A percentile compares a stretch with the other conserved stretches of the same genome.
Evolutionary conservation across 2,888 invertebrate species (phyloP).

Genomic region (Lithophane socia): DNA sequence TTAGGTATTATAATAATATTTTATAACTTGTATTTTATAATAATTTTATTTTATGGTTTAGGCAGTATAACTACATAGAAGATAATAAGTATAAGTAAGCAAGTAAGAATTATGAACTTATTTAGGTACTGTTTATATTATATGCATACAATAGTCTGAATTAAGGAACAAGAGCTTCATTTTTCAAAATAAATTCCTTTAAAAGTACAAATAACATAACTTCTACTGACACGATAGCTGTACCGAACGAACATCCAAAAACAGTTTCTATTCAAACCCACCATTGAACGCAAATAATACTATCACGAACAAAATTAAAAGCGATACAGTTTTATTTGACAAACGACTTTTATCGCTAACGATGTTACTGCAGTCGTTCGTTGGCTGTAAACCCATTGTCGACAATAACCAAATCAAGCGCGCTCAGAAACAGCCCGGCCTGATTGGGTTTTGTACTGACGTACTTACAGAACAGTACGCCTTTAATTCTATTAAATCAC

Average conservation of each 20-base stretch:
- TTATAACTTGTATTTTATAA: too few species aligned
- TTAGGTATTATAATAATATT: too few species aligned
- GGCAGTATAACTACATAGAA: too few species aligned
- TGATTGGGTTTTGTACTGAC: conserved; percentile 71
- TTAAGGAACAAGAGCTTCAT: background rate
- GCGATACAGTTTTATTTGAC: conserved; percentile 75
- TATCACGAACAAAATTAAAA: conserved; percentile 60
- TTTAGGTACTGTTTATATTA: background rate
- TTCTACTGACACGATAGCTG: too few species aligned
- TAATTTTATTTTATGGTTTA: too few species aligned
- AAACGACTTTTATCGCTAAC: conserved; percentile 77
- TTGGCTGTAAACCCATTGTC: conserved; percentile 75
- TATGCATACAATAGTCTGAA: background rate
- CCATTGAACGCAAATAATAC: conserved; percentile 45
- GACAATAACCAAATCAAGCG: conserved; percentile 73
- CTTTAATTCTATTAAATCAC: conserved; percentile 69
- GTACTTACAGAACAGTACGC: conserved; percentile 64
- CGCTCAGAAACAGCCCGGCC: conserved; percentile 66
- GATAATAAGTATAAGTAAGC: too few species aligned
- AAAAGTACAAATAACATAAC: too few species aligned
- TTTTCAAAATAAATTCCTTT: too few species aligned
- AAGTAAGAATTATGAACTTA: background rate
- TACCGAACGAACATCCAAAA: background rate
- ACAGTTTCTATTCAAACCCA: conserved; percentile 21
- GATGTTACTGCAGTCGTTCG: conserved; percentile 75